Base-by-base conservation (phyloP, 2,113 vertebrate genomes). In the Orcinus orca region DNA sequence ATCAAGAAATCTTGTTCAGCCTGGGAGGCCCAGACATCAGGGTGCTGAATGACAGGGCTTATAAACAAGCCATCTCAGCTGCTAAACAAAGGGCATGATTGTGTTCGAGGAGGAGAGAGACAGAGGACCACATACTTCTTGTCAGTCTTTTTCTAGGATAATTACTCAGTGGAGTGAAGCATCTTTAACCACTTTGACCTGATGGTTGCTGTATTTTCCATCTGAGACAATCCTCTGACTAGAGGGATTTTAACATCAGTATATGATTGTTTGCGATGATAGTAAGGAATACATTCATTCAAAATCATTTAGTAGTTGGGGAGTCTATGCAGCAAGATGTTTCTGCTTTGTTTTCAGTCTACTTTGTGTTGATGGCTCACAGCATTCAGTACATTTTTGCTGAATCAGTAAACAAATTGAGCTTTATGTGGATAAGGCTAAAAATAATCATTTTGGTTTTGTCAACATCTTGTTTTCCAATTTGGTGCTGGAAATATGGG, bases 401-500 rank as follows among this genome's bases (percentile, higher is more conserved):
- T 67, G 65, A 94, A 84, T 80, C 50, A 65, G 80, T 84, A 84
- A 95, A 70, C 25, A 7, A 93, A 67, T 14, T 60, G 15, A 76
- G 6, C 80, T 73, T 60, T 63, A 62, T 25, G 74, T 95, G 12
- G 33, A 26, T 47, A 81, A 88, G 18, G 12, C 11, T 81, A 26
- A 90, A 95, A 86, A 44, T 7, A 9, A 84, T 93, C 58, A 93
- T n/a, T 93, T 74, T 18, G 68, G 21, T 93, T 95, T 97, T 95
- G 31, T 79, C 63, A 89, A 96, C 33, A 85, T 7, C 55, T 95
- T 93, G 8, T 85, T 94, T 96, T 96, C 67, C 58, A 80, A 9
- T 84, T 65, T 85, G 67, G 68, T 81, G 33, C 93, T 90, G 58
- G 65, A 96, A 96, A 95, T 17, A 91, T 31, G 93, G 20, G 9